These are phyloP conservation scores for Zosterops borbonicus DNA, from an alignment of 2,113 vertebrate genomes.

Conservation along the genomic window DNA sequence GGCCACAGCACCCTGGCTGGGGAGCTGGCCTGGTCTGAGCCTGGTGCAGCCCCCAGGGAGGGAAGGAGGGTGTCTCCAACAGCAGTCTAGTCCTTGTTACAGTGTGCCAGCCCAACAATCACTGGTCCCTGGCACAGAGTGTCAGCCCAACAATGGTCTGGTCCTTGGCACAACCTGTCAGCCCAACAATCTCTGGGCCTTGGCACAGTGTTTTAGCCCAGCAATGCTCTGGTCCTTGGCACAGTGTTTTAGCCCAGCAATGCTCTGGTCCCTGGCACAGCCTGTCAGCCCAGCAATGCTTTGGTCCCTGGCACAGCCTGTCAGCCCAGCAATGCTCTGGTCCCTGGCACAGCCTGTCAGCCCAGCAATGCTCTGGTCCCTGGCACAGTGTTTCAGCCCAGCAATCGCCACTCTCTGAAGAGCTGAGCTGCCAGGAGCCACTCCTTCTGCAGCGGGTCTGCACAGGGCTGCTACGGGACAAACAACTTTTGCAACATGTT, in stretches of 20 bases:
- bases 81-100: neutral
- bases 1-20: neutral
- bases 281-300: neutral
- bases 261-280: too few species aligned
- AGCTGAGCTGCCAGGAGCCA: constrained; percentile 37
- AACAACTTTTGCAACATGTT: constrained; percentile 67
- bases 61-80: neutral
- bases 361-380: neutral
- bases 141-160: too few species aligned
- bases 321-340: too few species aligned
- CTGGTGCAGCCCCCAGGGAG: neutral
- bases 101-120: too few species aligned
- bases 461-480: neutral
- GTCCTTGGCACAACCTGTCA: neutral
- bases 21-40: neutral
- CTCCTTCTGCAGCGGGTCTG: constrained; percentile 30
- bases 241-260: too few species aligned
- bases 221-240: too few species aligned
- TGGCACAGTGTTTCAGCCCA: neutral
- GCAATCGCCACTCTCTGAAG: neutral
- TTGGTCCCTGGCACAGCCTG: neutral
- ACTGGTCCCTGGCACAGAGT: too few species aligned
- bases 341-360: too few species aligned
- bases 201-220: too few species aligned
- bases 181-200: too few species aligned